These are phyloP conservation scores for Hydrocynus forskahlii DNA, from an alignment of 2,797 vertebrate species.

Conservation along the genomic window DNA sequence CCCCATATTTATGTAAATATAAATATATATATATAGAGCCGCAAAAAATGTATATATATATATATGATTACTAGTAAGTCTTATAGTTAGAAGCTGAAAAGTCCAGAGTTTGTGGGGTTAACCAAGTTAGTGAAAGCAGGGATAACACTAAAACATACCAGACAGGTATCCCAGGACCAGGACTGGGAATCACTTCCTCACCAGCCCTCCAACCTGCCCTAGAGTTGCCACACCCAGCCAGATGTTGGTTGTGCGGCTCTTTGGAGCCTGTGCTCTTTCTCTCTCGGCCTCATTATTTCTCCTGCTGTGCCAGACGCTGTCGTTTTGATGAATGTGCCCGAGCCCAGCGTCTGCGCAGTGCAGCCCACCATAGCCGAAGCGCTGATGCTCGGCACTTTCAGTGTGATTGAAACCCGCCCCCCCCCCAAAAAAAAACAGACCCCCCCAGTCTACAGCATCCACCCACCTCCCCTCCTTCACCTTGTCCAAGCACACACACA, in stretches of 20 bases:
- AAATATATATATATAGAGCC: no score
- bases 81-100: no score
- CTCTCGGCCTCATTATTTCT: slow-evolving; percentile 34
- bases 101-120: no score
- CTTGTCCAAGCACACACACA: slow-evolving; percentile 42
- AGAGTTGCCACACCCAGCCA: slow-evolving; percentile 18
- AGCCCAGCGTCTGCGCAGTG: slow-evolving; percentile 32
- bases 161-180: neutral
- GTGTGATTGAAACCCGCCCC: slow-evolving; percentile 44
- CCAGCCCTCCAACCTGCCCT: neutral
- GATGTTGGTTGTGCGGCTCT: slow-evolving; percentile 41
- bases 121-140: neutral
- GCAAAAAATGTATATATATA: no score
- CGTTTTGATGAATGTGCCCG: slow-evolving; percentile 56
- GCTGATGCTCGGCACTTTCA: slow-evolving; percentile 53
- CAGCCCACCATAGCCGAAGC: slow-evolving; percentile 38
- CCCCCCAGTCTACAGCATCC: neutral
- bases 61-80: no score
- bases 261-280: slow-evolving; percentile 26
- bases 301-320: slow-evolving; percentile 41
- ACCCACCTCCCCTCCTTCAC: slow-evolving; percentile 57
- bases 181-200: neutral
- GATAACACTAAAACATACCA: neutral
- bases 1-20: no score
- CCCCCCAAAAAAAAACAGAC: neutral